phyloP scores from a whole-genome alignment of 2,113 vertebrate genomes.

The Polypterus senegalus region DNA sequence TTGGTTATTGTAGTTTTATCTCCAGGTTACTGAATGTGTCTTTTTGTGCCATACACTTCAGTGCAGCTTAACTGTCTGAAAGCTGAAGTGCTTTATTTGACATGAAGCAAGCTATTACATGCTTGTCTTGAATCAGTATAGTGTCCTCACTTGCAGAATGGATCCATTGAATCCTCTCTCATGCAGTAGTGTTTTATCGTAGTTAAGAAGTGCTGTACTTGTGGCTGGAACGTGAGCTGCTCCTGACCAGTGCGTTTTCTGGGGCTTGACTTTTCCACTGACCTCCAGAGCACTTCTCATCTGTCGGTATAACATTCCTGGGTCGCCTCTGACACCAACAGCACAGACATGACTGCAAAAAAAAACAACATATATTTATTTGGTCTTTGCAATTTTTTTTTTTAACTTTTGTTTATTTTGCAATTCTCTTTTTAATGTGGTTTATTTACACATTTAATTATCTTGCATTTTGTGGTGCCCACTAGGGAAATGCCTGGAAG shows the following conservation, averaged over 20 bases:
- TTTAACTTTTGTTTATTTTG: not conserved
- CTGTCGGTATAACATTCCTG: slow-evolving; percentile 44
- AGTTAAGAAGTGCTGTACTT: slow-evolving; percentile 71
- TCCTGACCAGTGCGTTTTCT: slow-evolving; percentile 63
- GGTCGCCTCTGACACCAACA: slow-evolving; percentile 71
- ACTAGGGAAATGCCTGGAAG: too few relatives aligned
- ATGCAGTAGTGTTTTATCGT: not conserved
- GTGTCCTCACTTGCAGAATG: too few relatives aligned
- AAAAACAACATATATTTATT: slow-evolving; percentile 6
- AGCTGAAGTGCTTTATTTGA: not conserved
- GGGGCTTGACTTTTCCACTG: slow-evolving; percentile 72
- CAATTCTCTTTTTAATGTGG: too few relatives aligned
- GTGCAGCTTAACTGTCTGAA: not conserved
- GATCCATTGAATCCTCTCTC: too few relatives aligned
- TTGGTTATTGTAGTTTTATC: too few relatives aligned
- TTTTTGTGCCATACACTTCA: not conserved
- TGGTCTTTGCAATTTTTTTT: not conserved
- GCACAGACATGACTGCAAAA: slow-evolving; percentile 70
- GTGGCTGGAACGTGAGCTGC: slow-evolving; percentile 70
- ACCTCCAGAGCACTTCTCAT: slow-evolving; percentile 53
- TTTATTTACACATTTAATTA: too few relatives aligned
- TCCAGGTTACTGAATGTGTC: too few relatives aligned
- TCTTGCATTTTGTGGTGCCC: too few relatives aligned
- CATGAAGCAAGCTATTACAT: too few relatives aligned
- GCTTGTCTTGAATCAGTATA: too few relatives aligned